Conservation (phyloP, 2,113 vertebrate genomes). For the Thryonomys swinderianus region DNA sequence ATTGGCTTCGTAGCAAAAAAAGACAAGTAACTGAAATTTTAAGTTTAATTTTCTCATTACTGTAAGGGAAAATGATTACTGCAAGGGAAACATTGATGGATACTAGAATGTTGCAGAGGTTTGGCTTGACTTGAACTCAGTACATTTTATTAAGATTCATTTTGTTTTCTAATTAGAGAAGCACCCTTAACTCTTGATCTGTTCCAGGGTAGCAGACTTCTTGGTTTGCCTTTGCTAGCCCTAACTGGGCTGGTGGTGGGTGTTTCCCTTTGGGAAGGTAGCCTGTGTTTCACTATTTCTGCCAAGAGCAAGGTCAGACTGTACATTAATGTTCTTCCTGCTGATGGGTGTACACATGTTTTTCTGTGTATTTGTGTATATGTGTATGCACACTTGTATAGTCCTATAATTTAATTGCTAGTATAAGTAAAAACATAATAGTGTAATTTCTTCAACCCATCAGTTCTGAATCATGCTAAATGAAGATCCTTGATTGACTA, state of each 20-base stretch:
- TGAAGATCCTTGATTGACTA: neutral
- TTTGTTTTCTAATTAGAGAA: slow-evolving; percentile 6
- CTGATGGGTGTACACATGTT: neutral
- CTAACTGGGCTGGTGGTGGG: neutral
- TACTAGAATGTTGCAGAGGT: slow-evolving; percentile 16
- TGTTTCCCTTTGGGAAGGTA: neutral
- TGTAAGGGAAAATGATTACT: slow-evolving; percentile 47
- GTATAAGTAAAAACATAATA: slow-evolving; percentile 37
- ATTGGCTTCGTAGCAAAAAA: slow-evolving; percentile 58
- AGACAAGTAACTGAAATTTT: slow-evolving; percentile 59
- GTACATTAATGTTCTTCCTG: neutral
- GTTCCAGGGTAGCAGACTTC: neutral
- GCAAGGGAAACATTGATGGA: slow-evolving; percentile 49
- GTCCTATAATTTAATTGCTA: neutral
- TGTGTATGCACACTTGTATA: neutral
- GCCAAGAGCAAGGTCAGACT: neutral
- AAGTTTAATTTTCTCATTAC: slow-evolving; percentile 66
- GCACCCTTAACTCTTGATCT: slow-evolving; percentile 32
- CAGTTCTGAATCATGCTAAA: slow-evolving; percentile 42
- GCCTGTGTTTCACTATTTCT: neutral
- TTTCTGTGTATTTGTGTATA: neutral
- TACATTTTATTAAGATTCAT: slow-evolving; percentile 32
- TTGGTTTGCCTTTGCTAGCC: slow-evolving; percentile 22
- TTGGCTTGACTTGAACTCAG: slow-evolving; percentile 40
- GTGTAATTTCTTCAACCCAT: slow-evolving; percentile 46